Percentiles rank a stretch among this genome's conserved stretches.
phyloP scores from a whole-genome alignment of 1,140 invertebrate genomes.

The Pseudomyrmex cubaensis region DNA sequence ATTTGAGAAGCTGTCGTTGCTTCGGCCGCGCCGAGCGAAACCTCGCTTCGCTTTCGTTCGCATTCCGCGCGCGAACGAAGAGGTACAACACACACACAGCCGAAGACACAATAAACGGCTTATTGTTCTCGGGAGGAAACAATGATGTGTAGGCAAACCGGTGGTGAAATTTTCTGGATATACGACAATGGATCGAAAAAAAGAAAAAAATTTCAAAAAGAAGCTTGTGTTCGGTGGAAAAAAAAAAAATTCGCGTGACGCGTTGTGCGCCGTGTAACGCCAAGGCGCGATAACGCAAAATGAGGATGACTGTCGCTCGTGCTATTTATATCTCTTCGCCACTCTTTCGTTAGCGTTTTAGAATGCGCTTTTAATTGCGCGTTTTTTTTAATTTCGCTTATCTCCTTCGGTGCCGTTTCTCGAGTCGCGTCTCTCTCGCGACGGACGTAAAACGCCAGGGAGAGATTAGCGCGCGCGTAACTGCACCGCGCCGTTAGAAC shows the following conservation, averaged over 20 bases:
- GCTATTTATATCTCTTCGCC: not conserved
- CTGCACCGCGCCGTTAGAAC: not conserved
- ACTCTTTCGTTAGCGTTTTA: not conserved
- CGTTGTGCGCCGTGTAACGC: not conserved
- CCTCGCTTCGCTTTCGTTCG: conserved; percentile 5
- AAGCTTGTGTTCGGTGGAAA: not conserved
- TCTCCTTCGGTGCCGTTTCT: not conserved
- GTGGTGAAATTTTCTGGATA: conserved; percentile 66
- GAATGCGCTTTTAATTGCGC: not conserved
- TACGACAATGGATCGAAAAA: conserved; percentile 48
- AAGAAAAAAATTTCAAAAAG: conserved; percentile 53
- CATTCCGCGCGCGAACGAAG: conserved; percentile 56
- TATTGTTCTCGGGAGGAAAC: conserved; percentile 73
- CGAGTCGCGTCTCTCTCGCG: not conserved
- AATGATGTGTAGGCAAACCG: conserved; percentile 72
- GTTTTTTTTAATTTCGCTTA: not conserved
- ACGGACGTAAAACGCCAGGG: not conserved
- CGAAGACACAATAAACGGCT: conserved; percentile 70
- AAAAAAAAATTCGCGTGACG: not conserved
- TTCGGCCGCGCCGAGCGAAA: not conserved
- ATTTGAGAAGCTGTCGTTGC: conserved; percentile 5
- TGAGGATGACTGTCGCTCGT: not conserved
- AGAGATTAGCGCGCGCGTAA: not conserved
- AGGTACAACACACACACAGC: conserved; percentile 47
- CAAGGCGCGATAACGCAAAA: not conserved